phyloP scores from a whole-genome alignment of 2,797 vertebrate species.

The Leontopithecus rosalia region DNA sequence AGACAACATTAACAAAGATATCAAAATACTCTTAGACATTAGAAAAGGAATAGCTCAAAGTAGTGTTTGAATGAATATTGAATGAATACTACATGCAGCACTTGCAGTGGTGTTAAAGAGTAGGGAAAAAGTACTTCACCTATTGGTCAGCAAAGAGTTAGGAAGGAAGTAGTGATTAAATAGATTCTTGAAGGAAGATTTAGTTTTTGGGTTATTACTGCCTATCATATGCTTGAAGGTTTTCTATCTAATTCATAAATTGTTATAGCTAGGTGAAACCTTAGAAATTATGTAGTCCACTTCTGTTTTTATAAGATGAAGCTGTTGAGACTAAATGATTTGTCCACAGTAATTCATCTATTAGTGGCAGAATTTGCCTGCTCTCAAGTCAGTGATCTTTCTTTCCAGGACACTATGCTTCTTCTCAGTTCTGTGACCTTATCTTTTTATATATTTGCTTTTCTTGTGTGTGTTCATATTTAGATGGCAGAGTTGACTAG shows the following conservation, averaged over 20 bases:
- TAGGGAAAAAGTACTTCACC: background rate
- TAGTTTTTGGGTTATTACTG: constrained; percentile 21
- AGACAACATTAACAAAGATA: constrained; percentile 18
- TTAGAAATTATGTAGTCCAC: constrained; percentile 15
- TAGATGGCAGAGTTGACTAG: constrained; percentile 92
- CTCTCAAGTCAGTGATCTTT: background rate
- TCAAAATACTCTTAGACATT: constrained; percentile 7
- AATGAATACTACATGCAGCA: background rate
- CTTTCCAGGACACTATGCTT: background rate
- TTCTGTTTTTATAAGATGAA: constrained; percentile 45
- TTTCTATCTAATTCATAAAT: constrained; percentile 44
- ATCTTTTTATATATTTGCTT: constrained; percentile 7
- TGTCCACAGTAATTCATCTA: background rate
- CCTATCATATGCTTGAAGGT: background rate
- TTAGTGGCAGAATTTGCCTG: constrained; percentile 16
- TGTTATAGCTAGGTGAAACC: background rate
- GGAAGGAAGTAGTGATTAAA: background rate
- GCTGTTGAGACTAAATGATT: background rate
- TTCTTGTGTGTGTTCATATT: constrained; percentile 49
- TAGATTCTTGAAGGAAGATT: constrained; percentile 48
- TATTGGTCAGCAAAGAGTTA: background rate
- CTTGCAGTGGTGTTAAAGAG: background rate
- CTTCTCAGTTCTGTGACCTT: background rate
- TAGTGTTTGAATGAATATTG: background rate
- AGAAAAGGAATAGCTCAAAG: background rate